Conservation (phyloP, 2,888 invertebrate species). For the Drosophila differens region DNA sequence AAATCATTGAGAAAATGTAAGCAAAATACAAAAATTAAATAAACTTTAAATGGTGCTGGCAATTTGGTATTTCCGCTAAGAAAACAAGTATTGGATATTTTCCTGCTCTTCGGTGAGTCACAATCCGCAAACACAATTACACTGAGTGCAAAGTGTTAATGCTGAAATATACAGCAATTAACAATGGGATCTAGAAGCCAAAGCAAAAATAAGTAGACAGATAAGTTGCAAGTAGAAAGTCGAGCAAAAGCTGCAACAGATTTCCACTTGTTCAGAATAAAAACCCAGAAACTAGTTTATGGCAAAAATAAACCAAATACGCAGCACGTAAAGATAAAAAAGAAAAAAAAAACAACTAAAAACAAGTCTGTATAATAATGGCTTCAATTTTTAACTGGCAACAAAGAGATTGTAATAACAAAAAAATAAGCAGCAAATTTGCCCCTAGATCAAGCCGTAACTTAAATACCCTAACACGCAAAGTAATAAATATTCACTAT, state of each 20-base stretch:
- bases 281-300: slow-evolving; percentile 71
- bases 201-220: slow-evolving; percentile 11
- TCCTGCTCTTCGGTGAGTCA: slow-evolving; percentile 41
- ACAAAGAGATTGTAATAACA: slow-evolving; percentile 77
- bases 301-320: slow-evolving; percentile 32
- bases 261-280: slow-evolving; percentile 64
- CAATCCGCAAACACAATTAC: slow-evolving; percentile 29
- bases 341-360: slow-evolving; percentile 25
- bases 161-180: slow-evolving; percentile 29
- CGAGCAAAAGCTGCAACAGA: slow-evolving; percentile 48
- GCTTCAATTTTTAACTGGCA: slow-evolving; percentile 67
- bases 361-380: slow-evolving; percentile 67
- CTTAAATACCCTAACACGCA: slow-evolving; percentile 20
- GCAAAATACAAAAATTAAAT: slow-evolving; percentile 7
- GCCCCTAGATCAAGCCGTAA: background rate
- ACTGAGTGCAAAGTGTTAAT: slow-evolving; percentile 32
- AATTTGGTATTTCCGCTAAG: slow-evolving; percentile 47
- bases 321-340: slow-evolving; percentile 24
- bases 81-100: slow-evolving; percentile 36
- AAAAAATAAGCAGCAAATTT: background rate
- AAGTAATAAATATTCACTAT: background rate
- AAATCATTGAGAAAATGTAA: slow-evolving; percentile 8
- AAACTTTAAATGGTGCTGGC: slow-evolving; percentile 20
- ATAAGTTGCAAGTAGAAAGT: slow-evolving; percentile 41
- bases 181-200: slow-evolving; percentile 14